Conservation (phyloP, 2,797 vertebrate species). For the Eidolon dupreanum region DNA sequence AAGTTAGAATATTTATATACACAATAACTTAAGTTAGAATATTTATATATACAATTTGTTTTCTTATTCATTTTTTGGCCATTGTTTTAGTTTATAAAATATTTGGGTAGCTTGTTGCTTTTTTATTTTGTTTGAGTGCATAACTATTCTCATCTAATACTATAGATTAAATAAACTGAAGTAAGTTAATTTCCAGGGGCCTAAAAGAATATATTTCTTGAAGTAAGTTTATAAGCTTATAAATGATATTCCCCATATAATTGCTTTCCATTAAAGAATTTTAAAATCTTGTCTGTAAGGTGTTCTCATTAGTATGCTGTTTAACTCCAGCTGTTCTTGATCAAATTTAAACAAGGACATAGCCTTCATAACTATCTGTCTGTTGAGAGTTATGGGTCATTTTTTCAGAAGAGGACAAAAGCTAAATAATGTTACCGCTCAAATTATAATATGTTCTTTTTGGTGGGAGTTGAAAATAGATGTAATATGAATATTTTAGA, state of each 20-base stretch:
- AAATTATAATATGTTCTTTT: slow-evolving; percentile 32
- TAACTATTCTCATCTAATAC: slow-evolving; percentile 62
- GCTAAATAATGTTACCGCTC: not conserved
- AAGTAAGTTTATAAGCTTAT: not conserved
- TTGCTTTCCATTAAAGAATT: slow-evolving; percentile 42
- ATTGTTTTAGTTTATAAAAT: slow-evolving; percentile 63
- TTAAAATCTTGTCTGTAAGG: not conserved
- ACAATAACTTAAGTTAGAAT: too few species aligned
- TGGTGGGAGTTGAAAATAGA: not conserved
- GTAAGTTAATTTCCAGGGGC: slow-evolving; percentile 64
- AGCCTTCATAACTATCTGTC: slow-evolving; percentile 8
- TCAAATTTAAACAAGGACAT: slow-evolving; percentile 26
- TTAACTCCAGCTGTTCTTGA: slow-evolving; percentile 32
- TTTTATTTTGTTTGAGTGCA: slow-evolving; percentile 58
- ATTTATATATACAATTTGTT: slow-evolving; percentile 60
- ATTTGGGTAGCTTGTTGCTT: slow-evolving; percentile 41
- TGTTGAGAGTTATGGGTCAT: slow-evolving; percentile 54
- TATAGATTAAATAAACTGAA: slow-evolving; percentile 63
- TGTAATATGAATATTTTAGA: not conserved
- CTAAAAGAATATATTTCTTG: slow-evolving; percentile 38
- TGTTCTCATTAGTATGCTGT: not conserved
- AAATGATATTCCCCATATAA: slow-evolving; percentile 14
- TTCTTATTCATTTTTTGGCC: slow-evolving; percentile 65
- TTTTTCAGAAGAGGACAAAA: slow-evolving; percentile 9
- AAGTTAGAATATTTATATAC: slow-evolving; percentile 58